phyloP scores from a whole-genome alignment of 2,113 vertebrate genomes.

The Conger conger region DNA sequence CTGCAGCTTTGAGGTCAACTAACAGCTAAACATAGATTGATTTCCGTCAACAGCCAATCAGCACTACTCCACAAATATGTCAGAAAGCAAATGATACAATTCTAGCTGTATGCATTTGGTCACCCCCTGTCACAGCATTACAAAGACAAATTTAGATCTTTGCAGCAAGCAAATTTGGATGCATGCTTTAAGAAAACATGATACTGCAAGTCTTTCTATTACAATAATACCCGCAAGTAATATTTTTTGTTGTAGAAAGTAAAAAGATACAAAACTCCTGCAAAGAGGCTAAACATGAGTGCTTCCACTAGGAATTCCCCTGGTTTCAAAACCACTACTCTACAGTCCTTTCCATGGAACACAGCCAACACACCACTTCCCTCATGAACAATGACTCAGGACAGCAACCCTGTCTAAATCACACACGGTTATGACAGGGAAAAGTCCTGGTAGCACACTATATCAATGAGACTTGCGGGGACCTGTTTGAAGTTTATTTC shows the following conservation, averaged over 20 bases:
- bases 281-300: not conserved
- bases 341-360: not conserved
- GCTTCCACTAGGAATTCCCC: not conserved
- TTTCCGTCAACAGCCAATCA: not conserved
- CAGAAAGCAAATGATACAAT: not conserved
- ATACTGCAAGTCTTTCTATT: too few relatives aligned
- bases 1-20: not conserved
- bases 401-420: not conserved
- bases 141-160: too few relatives aligned
- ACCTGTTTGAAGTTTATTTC: not conserved
- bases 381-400: not conserved
- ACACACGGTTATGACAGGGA: not conserved
- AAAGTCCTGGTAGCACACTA: not conserved
- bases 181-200: too few relatives aligned
- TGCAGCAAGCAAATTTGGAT: too few relatives aligned
- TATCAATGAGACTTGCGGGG: not conserved
- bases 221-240: too few relatives aligned
- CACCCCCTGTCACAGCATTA: too few relatives aligned
- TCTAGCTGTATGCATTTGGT: not conserved
- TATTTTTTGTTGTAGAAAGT: too few relatives aligned
- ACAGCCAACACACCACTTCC: not conserved
- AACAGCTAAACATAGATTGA: not conserved
- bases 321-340: not conserved
- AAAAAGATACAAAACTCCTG: not conserved
- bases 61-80: not conserved